Evolutionary conservation across 2,888 invertebrate species (phyloP).

Genomic region (Tiliacea aurago): DNA sequence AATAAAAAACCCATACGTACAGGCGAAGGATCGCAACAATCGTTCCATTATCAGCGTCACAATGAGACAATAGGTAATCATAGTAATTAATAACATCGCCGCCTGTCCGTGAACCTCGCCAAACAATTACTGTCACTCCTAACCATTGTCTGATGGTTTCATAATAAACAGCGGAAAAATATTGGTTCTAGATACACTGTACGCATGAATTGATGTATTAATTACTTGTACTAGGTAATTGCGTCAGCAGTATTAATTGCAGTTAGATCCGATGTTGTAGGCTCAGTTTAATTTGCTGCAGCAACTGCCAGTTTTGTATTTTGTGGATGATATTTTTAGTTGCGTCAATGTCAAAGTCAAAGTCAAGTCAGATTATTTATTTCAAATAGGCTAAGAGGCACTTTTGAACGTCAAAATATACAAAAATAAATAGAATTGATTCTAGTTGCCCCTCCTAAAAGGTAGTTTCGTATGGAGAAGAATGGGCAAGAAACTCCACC

Average conservation of each 20-base stretch:
- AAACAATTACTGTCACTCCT: conserved; percentile 56
- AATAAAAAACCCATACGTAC: conserved; percentile 41
- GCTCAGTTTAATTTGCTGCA: not conserved
- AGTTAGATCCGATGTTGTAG: not conserved
- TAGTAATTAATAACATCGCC: conserved; percentile 71
- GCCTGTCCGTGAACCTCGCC: conserved; percentile 52
- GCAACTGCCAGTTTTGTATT: not conserved
- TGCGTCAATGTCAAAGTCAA: no score
- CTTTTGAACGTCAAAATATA: no score
- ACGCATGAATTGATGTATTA: conserved; percentile 32
- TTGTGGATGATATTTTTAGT: not conserved
- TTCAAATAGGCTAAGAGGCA: no score
- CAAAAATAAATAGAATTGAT: no score
- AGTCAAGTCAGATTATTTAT: no score
- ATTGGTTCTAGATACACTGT: conserved; percentile 42
- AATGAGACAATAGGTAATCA: conserved; percentile 82
- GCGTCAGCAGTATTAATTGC: conserved; percentile 11
- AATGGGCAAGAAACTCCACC: no score
- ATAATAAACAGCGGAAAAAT: conserved; percentile 50
- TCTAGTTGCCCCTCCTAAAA: no score
- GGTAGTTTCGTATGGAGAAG: no score
- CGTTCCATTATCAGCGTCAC: conserved; percentile 61
- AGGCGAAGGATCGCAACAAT: conserved; percentile 44
- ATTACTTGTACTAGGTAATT: conserved; percentile 25
- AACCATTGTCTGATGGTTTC: conserved; percentile 60